These are phyloP conservation scores for Chascanopsetta lugubris DNA, from an alignment of 2,113 vertebrate species.

Conservation along the genomic window DNA sequence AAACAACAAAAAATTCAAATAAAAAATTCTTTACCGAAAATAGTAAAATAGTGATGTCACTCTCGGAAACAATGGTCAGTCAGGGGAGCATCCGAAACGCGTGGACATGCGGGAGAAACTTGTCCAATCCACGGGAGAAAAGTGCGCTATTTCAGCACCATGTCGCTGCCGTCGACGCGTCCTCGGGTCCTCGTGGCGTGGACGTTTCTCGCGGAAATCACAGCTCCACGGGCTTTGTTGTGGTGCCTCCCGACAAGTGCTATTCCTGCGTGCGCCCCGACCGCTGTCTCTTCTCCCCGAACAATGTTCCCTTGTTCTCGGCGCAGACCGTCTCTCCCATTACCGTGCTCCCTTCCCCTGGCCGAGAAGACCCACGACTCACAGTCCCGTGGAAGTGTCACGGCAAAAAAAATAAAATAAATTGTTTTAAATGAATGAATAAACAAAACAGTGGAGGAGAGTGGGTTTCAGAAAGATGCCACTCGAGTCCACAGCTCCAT, in stretches of 20 bases:
- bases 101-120: constrained; percentile 40
- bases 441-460: constrained; percentile 19
- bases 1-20: background rate
- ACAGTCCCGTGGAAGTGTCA: background rate
- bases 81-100: constrained; percentile 65
- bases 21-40: too few relatives aligned
- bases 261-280: constrained; percentile 59
- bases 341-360: constrained; percentile 61
- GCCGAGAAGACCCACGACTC: constrained; percentile 26
- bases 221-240: constrained; percentile 50
- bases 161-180: constrained; percentile 60
- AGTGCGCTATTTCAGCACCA: constrained; percentile 57
- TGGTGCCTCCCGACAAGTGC: constrained; percentile 42
- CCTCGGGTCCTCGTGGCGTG: background rate
- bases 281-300: constrained; percentile 68
- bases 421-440: too few relatives aligned
- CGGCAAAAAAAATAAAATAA: background rate
- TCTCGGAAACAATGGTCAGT: too few relatives aligned
- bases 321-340: constrained; percentile 74
- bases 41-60: too few relatives aligned
- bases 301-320: constrained; percentile 77
- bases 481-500: constrained; percentile 73
- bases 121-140: constrained; percentile 57
- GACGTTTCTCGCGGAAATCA: constrained; percentile 30
- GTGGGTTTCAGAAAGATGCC: constrained; percentile 55